Base-by-base conservation (phyloP, 2,113 vertebrate species). In the Tetrax tetrax region DNA sequence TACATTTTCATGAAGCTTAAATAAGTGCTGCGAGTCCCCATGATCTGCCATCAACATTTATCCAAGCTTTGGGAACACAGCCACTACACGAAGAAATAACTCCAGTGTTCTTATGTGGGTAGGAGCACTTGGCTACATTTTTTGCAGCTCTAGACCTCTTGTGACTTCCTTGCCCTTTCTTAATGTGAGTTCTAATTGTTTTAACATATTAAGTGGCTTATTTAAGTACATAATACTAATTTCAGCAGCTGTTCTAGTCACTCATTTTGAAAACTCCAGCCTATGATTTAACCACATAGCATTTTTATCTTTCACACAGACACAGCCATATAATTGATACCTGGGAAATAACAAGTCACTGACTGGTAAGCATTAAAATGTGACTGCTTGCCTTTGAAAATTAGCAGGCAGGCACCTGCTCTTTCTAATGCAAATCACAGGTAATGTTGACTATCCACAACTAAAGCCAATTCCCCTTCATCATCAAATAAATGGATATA, bases 331-430 rank as follows among this genome's bases (percentile, higher is more conserved):
- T 31, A 92, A 80, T 4, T 83, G 76, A 87, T 66, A 71, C 24
- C 48, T 78, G 35, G n/a, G 56, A 87, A 91, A 51, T n/a, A 96
- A 89, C 54, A 94, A 94, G 85, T 75, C 63, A 90, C 93, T 93
- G 96, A 93, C 93, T 94, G 70, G 57, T 89, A 93, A 95, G 94
- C 69, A 75, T 29, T 90, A 93, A 97, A 95, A 95, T 84, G 71
- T n/a, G 68, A 96, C 54, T 95, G 76, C 91, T 97, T 22, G 1
- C 82, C 78, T 91, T 83, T 92, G 66, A 93, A 96, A 97, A 97
- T 78, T 41, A 97, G 94, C 80, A 93, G 92, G 95, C 61, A 97
- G 86, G 74, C 47, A 96, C 70, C 92, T 96, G 91, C 64, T 97
- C 86, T 92, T 96, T 95, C 77, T 93, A 91, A 92, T 47, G 79